Conservation (phyloP, 2,797 vertebrate species). For the Lacerta viridis region DNA sequence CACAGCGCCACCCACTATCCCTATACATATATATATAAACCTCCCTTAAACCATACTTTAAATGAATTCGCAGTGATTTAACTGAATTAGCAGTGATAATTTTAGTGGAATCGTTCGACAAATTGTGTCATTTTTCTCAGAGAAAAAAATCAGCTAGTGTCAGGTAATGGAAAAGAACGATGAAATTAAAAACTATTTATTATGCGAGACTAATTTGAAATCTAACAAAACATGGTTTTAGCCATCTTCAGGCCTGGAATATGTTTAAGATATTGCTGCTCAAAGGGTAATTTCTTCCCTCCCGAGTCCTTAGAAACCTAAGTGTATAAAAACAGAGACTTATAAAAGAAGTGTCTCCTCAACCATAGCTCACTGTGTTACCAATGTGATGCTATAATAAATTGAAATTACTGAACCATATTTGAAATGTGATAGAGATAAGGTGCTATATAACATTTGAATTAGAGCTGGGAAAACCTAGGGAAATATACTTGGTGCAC, state of each 20-base stretch:
- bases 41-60: background rate
- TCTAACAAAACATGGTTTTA: background rate
- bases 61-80: background rate
- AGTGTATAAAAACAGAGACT: slow-evolving; percentile 19
- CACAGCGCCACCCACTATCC: no score
- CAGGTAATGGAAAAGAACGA: background rate
- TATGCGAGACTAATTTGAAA: slow-evolving; percentile 4
- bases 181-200: background rate
- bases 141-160: background rate
- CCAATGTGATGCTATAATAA: background rate
- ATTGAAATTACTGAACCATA: slow-evolving; percentile 19
- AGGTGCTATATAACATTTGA: background rate
- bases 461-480: slow-evolving; percentile 29
- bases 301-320: background rate
- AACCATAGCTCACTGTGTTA: background rate
- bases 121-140: background rate
- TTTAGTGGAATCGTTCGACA: background rate
- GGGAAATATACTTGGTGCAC: background rate
- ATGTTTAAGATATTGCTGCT: slow-evolving; percentile 18
- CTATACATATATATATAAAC: no score
- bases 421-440: slow-evolving; percentile 33
- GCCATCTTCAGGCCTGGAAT: background rate
- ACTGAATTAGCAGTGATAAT: background rate
- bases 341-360: background rate
- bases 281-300: background rate